Conservation (phyloP, 2,113 vertebrate genomes). For the Mellivora capensis region DNA sequence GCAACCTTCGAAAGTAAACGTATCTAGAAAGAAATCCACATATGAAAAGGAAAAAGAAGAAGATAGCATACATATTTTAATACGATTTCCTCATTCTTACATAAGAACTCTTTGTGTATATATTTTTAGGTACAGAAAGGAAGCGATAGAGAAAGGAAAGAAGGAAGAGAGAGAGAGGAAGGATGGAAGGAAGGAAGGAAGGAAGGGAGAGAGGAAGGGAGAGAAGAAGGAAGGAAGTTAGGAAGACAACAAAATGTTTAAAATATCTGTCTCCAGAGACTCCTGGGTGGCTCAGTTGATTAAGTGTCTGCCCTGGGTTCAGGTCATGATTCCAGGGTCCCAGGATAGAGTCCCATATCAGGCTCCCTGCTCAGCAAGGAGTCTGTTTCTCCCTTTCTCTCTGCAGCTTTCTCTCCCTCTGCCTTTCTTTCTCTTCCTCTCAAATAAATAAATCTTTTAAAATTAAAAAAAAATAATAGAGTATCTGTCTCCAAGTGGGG, state of each 20-base stretch:
- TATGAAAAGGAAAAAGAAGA: neutral
- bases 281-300: no score
- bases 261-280: neutral
- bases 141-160: neutral
- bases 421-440: no score
- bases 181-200: no score
- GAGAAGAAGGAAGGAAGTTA: neutral
- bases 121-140: neutral
- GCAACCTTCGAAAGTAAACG: neutral
- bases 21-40: neutral
- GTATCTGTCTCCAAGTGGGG: neutral
- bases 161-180: neutral
- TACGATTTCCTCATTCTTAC: neutral
- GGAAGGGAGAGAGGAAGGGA: neutral
- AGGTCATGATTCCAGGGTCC: no score
- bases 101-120: neutral
- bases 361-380: no score
- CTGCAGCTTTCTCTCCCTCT: no score
- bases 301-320: no score
- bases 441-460: no score
- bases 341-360: no score
- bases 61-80: neutral
- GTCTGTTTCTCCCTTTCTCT: no score
- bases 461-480: neutral
- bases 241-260: neutral